phyloP scores from a whole-genome alignment of 1,140 invertebrate species.

The Elysia chlorotica region DNA sequence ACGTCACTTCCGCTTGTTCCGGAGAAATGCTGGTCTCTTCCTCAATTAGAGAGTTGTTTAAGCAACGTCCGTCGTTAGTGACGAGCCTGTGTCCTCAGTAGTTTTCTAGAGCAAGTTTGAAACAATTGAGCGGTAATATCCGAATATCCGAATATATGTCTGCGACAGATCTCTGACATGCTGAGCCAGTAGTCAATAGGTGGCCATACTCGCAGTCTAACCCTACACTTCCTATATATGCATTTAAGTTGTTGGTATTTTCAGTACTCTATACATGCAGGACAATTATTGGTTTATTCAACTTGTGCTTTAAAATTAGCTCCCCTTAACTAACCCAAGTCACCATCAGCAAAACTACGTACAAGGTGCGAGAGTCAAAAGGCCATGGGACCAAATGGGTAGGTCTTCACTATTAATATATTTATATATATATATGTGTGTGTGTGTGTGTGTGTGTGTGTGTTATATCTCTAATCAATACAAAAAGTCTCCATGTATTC shows the following conservation, averaged over 20 bases:
- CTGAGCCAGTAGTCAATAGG: not conserved
- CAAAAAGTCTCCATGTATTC: too few species aligned
- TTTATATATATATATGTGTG: too few species aligned
- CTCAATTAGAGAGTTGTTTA: too few species aligned
- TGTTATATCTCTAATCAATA: too few species aligned
- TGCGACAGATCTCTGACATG: not conserved
- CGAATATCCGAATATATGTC: not conserved
- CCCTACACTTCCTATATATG: not conserved
- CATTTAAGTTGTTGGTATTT: not conserved
- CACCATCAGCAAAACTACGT: conserved; percentile 17
- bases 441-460: too few species aligned
- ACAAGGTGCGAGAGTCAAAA: conserved; percentile 9
- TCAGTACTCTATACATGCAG: not conserved
- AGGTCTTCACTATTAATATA: not conserved
- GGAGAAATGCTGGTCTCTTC: too few species aligned
- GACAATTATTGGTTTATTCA: not conserved
- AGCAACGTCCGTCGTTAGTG: too few species aligned
- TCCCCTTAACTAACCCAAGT: conserved; percentile 20
- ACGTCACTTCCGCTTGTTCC: too few species aligned
- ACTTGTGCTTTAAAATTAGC: too few species aligned
- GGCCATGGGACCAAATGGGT: conserved; percentile 17
- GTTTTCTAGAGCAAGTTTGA: too few species aligned
- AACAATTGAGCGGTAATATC: too few species aligned
- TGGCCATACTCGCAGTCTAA: not conserved
- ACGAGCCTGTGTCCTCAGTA: too few species aligned